Percentiles rank a stretch among this genome's conserved stretches.
Conservation (phyloP, 1,140 invertebrate genomes). For the Cherax quadricarinatus region DNA sequence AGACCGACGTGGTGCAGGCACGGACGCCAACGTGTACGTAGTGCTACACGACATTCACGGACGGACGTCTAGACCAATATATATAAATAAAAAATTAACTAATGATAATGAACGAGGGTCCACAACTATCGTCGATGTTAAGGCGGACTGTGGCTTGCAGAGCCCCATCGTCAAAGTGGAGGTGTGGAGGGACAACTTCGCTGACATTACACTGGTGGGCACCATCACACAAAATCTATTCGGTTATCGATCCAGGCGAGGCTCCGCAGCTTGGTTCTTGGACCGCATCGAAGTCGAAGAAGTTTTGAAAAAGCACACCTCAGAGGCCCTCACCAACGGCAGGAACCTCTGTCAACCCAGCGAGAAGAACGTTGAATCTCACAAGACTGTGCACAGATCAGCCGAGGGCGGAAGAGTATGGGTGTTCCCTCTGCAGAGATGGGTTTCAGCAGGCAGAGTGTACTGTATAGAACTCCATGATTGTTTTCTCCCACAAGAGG, state of each 20-base stretch:
- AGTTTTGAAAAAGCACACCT: slow-evolving; percentile 1
- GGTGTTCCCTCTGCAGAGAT: slow-evolving; percentile 78
- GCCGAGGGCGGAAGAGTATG: slow-evolving; percentile 34
- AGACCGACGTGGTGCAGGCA: slow-evolving; percentile 75
- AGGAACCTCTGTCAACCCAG: not conserved
- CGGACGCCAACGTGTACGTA: slow-evolving; percentile 75
- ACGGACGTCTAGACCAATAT: slow-evolving; percentile 69
- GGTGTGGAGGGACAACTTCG: slow-evolving; percentile 73
- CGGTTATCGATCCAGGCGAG: slow-evolving; percentile 61
- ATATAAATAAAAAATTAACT: slow-evolving; percentile 75
- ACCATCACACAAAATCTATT: not conserved
- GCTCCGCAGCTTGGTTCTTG: slow-evolving; percentile 73
- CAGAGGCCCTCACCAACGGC: not conserved
- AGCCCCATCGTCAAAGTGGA: slow-evolving; percentile 68
- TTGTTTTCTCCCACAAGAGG: slow-evolving; percentile 77
- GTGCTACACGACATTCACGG: slow-evolving; percentile 75
- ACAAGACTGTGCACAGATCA: slow-evolving; percentile 19
- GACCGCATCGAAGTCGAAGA: slow-evolving; percentile 73
- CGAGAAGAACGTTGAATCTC: not conserved
- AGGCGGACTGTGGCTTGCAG: slow-evolving; percentile 30
- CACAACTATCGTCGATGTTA: slow-evolving; percentile 72
- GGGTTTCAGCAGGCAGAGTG: slow-evolving; percentile 76
- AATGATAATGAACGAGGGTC: slow-evolving; percentile 76
- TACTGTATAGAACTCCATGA: slow-evolving; percentile 78
- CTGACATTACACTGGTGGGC: slow-evolving; percentile 19